Evolutionary conservation across 2,888 invertebrate genomes (phyloP), one percentile per base, ranked within the genome.

Genomic region (Tineola bisselliella): DNA sequence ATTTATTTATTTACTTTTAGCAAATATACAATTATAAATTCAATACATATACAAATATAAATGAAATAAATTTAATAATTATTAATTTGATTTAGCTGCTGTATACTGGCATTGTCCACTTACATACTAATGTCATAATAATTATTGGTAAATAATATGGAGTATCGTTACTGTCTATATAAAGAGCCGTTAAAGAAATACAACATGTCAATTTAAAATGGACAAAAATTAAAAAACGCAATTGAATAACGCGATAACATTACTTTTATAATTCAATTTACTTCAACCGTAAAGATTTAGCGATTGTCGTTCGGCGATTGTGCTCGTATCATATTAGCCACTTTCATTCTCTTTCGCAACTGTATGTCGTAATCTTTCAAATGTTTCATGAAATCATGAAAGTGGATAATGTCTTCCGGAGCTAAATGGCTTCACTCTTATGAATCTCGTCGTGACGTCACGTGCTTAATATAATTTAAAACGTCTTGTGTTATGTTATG

Each of bases 351-450:
- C 48, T 48, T 38, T 38, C 38, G 38, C n/a, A 48, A 48, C 15
- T 17, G 13, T 8, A 48, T 48, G 48, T 48, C 48, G 48, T 48
- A 48, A 48, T 48, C 48, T 48, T 38, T 38, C 15, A 48, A n/a
- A 48, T 48, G 48, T 48, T 48, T 48, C 48, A 48, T 17, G 48
- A 48, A 48, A 17, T 48, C 48, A 48, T 48, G 48, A 48, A 48
- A 48, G 48, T 48, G 48, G 48, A 48, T 48, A 48, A 48, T 48
- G 48, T 48, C 48, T 48, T 48, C 13, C 48, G 48, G 48, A 48
- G 48, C 17, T 48, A 48, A 48, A 48, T 48, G 48, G 15, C 15
- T 17, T 15, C 48, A 15, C 13, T 13, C 15, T 48, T 48, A 48
- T 48, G 48, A 15, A 48, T 48, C 13, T 43, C 43, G 43, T 15